These are phyloP conservation scores for Kryphioiulus occultus DNA, from an alignment of 2,888 invertebrate genomes.

Conservation along the genomic window DNA sequence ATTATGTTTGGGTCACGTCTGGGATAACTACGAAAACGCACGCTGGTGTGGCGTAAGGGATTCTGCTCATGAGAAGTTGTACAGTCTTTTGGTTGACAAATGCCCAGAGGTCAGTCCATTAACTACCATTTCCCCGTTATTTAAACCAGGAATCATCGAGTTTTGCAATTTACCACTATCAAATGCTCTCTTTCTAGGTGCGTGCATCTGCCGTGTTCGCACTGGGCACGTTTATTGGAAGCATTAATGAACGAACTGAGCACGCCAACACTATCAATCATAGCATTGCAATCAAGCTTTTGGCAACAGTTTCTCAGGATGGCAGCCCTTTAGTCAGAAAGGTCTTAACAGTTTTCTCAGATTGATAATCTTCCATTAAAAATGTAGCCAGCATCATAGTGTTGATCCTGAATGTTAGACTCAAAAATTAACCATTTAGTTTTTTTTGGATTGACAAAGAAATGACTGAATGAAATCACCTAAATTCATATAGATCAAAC, in stretches of 20 bases:
- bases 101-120: conserved; percentile 77
- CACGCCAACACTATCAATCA: conserved; percentile 95
- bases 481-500: no score
- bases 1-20: conserved; percentile 87
- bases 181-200: conserved; percentile 66
- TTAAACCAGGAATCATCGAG: neutral
- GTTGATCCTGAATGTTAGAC: no score
- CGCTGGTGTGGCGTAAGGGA: conserved; percentile 96
- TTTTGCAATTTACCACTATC: neutral
- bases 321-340: conserved; percentile 86
- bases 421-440: no score
- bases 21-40: conserved; percentile 87
- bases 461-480: no score
- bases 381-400: no score
- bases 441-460: no score
- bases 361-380: conserved; percentile 9
- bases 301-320: conserved; percentile 79
- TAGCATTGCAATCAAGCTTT: conserved; percentile 85
- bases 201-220: conserved; percentile 94
- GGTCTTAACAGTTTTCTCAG: conserved; percentile 60
- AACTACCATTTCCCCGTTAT: neutral
- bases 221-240: conserved; percentile 90
- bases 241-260: conserved; percentile 82
- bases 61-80: conserved; percentile 95
- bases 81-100: conserved; percentile 77